Percentiles rank a stretch among this genome's conserved stretches.
phyloP scores from a whole-genome alignment of 2,888 invertebrate genomes.

The Crematogaster levior region DNA sequence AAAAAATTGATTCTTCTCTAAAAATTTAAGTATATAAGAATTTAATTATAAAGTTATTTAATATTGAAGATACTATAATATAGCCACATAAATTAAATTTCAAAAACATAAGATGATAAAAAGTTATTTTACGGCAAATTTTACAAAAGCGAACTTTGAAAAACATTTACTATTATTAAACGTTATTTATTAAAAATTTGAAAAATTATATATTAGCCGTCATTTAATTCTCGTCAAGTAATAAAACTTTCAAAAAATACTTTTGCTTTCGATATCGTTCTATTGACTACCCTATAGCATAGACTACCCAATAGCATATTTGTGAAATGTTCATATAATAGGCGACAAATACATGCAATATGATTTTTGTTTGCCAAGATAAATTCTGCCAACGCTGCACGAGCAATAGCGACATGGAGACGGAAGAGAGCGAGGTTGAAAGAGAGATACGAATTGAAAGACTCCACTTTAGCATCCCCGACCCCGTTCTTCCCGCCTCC shows the following conservation, averaged over 20 bases:
- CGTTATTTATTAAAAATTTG: background rate
- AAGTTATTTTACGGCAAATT: background rate
- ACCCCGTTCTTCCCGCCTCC: background rate
- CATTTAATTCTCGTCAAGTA: background rate
- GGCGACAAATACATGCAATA: constrained; percentile 55
- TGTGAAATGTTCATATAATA: constrained; percentile 43
- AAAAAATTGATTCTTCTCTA: background rate
- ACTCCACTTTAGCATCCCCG: constrained; percentile 46
- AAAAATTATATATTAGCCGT: background rate
- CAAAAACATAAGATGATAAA: background rate
- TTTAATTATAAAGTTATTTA: background rate
- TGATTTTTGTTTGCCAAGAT: constrained; percentile 59
- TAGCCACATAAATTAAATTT: constrained; percentile 4
- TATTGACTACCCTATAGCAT: background rate
- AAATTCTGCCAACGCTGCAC: constrained; percentile 52
- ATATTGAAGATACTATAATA: background rate
- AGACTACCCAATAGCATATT: background rate
- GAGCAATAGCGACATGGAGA: constrained; percentile 29
- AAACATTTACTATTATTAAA: background rate
- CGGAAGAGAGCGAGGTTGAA: constrained; percentile 40
- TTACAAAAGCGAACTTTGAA: background rate
- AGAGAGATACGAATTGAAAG: constrained; percentile 62
- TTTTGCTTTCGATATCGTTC: background rate
- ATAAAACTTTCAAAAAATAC: background rate
- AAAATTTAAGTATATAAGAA: background rate